A percentile compares a stretch with the other conserved stretches of the same genome.
Conservation (phyloP, 2,888 invertebrate species). For the Odontocolon sp. region DNA sequence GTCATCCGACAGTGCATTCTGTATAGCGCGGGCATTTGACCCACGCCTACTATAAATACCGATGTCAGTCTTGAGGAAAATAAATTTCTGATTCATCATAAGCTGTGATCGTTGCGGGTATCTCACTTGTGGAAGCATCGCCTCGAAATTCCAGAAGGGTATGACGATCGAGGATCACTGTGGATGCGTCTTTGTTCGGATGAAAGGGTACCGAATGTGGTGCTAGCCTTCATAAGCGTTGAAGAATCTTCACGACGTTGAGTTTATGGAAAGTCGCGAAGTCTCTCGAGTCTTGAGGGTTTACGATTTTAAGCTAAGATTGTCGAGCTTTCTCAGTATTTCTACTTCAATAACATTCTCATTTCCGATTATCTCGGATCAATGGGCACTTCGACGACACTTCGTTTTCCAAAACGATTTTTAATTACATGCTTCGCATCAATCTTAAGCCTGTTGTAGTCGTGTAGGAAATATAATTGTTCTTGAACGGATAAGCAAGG, state of each 20-base stretch:
- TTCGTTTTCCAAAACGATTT: conserved; percentile 7
- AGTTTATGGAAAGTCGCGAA: not conserved
- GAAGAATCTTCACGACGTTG: too few species aligned
- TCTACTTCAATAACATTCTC: conserved; percentile 36
- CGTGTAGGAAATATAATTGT: conserved; percentile 32
- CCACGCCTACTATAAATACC: conserved; percentile 12
- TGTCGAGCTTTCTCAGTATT: too few species aligned
- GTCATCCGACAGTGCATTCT: conserved; percentile 28
- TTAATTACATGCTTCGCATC: conserved; percentile 1
- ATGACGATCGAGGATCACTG: conserved; percentile 64
- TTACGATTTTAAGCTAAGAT: too few species aligned
- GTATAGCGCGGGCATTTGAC: conserved; percentile 1
- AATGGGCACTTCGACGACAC: not conserved
- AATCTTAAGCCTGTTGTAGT: not conserved
- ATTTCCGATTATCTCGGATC: conserved; percentile 54
- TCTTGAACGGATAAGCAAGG: conserved; percentile 22
- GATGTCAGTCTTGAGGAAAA: not conserved
- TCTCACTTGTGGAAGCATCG: not conserved
- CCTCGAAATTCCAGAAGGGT: not conserved
- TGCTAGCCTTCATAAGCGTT: not conserved
- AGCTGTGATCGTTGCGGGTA: not conserved
- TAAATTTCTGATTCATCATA: conserved; percentile 22
- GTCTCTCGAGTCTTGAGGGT: too few species aligned
- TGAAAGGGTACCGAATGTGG: conserved; percentile 61
- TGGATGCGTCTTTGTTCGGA: conserved; percentile 62